Evolutionary conservation across 2,888 invertebrate genomes (phyloP), one percentile per base, ranked within the genome.

Genomic region (Theretra japonica): DNA sequence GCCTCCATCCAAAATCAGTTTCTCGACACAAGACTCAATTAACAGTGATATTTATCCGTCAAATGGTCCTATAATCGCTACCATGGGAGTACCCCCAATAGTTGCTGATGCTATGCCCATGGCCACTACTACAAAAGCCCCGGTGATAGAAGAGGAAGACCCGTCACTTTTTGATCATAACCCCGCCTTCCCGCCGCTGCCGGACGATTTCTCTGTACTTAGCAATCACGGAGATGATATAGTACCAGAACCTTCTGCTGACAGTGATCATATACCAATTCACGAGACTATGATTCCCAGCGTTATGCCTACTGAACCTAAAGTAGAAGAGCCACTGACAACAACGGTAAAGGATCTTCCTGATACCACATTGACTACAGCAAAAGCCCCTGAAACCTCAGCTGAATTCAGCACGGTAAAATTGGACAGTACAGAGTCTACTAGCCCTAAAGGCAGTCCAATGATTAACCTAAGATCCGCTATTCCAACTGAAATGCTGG

Each of bases 171-270:
- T 90, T 21, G 94, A 94, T 57, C 94, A 90, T 68, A 93, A 94
- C 74, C 94, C 94, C 15, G 94, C 94, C 7, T 94, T 94, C 71
- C 94, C 94, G 0, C 94, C 94, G 1, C 82, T 93, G 33, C 94
- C 93, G 6, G 94, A 94, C 76, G 94, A 94, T 77, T 83, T 94
- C 53, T 89, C 92, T 25, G 90, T 91, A 15, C 76, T 88, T 4
- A 86, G 89, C 60, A 91, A 90, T 75, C 93, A 93, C 58, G 93
- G 91, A 33, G 94, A 94, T 72, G 94, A 93, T 77, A 86, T 87
- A 68, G 84, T 89, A 30, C 85, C 88, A 2, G 94, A 94, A 74
- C 87, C 86, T 71, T 86, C 83, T 59, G 81, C 82, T 58, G 92
- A 93, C 19, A 81, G 75, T 58, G 90, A 91, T 7, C 89, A 89